phyloP scores from a whole-genome alignment of 1,140 invertebrate genomes.

The Ceratina calcarata region DNA sequence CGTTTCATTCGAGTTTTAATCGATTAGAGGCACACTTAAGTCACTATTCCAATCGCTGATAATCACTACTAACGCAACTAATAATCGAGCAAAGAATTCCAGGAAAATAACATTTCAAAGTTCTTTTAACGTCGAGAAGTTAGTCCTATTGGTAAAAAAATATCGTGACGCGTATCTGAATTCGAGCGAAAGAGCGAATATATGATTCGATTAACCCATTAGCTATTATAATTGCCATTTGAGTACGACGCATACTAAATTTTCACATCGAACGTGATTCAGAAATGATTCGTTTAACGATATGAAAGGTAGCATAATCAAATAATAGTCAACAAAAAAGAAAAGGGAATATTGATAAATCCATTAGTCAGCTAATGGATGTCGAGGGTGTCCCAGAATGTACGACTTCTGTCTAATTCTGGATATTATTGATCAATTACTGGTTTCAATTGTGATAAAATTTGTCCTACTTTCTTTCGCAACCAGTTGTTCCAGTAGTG shows the following conservation, averaged over 20 bases:
- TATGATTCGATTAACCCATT: neutral
- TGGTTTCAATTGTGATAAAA: neutral
- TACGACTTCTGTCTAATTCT: too few species aligned
- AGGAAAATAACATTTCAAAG: neutral
- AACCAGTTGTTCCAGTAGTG: neutral
- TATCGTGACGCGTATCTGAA: neutral
- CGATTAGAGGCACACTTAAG: neutral
- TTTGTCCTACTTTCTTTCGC: neutral
- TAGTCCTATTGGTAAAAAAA: conserved; percentile 23
- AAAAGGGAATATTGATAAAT: too few species aligned
- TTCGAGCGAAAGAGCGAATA: conserved; percentile 16
- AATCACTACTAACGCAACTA: neutral
- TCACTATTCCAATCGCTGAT: neutral
- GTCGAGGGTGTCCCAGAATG: too few species aligned
- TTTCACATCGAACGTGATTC: neutral
- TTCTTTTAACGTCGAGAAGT: conserved; percentile 56
- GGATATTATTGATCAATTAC: too few species aligned
- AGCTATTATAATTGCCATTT: neutral
- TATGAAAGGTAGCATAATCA: too few species aligned
- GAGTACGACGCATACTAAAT: neutral
- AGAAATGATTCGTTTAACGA: too few species aligned
- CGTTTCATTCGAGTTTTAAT: neutral
- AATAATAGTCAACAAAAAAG: too few species aligned
- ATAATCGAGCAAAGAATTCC: neutral
- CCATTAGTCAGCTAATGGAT: too few species aligned